Evolutionary conservation across 1,140 invertebrate genomes (phyloP).

Genomic region (Calephelis virginiensis): DNA sequence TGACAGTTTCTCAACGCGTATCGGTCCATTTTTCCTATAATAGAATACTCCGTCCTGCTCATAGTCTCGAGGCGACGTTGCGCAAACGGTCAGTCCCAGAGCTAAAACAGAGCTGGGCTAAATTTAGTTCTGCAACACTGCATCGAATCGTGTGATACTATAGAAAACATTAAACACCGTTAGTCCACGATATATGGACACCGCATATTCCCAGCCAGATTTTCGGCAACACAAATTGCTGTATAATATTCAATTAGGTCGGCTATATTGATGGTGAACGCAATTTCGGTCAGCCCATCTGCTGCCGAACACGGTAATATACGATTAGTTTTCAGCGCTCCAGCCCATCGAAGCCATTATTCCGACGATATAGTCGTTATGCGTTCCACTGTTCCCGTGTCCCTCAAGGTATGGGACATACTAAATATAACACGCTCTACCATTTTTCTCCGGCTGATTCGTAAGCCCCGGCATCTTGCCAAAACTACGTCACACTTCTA

Average conservation of each 20-base stretch:
- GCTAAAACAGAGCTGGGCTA: slow-evolving; percentile 64
- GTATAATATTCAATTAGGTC: slow-evolving; percentile 76
- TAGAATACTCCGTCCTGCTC: slow-evolving; percentile 58
- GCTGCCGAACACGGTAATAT: slow-evolving; percentile 63
- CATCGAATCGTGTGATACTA: slow-evolving; percentile 61
- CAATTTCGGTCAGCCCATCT: slow-evolving; percentile 72
- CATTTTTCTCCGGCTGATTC: slow-evolving; percentile 52
- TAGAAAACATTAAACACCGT: slow-evolving; percentile 69
- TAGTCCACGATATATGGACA: slow-evolving; percentile 63
- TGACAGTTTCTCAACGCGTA: slow-evolving; percentile 52
- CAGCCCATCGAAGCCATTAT: slow-evolving; percentile 38
- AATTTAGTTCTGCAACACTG: slow-evolving; percentile 75
- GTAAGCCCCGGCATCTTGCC: slow-evolving; percentile 63
- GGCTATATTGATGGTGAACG: slow-evolving; percentile 67
- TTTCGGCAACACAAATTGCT: slow-evolving; percentile 74
- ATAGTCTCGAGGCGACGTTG: slow-evolving; percentile 49
- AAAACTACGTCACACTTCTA: slow-evolving; percentile 58
- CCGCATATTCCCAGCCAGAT: slow-evolving; percentile 71
- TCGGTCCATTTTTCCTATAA: slow-evolving; percentile 71
- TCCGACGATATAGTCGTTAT: slow-evolving; percentile 32
- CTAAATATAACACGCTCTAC: slow-evolving; percentile 59
- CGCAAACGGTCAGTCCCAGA: slow-evolving; percentile 62
- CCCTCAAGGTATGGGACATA: slow-evolving; percentile 51
- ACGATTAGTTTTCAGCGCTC: slow-evolving; percentile 68
- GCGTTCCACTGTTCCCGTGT: slow-evolving; percentile 36